Base-by-base conservation (phyloP, 2,113 vertebrate genomes). In the Podarcis muralis region DNA sequence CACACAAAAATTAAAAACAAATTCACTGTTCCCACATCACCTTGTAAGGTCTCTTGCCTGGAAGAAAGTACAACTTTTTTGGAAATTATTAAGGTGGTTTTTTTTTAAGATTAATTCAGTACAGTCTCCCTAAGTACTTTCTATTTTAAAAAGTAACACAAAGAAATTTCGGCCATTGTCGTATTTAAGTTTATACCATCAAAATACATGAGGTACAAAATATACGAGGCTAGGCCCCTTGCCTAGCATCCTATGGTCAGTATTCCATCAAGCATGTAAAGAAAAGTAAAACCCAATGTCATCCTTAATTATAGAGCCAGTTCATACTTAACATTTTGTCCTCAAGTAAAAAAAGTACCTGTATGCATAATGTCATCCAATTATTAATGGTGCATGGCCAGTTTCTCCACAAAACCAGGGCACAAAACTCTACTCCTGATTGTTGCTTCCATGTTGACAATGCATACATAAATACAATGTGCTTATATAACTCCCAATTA, bases 1-100 rank as follows among this genome's bases (percentile, higher is more conserved):
- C 84, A 95, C 77, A 81, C 4, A 87, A 88, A 93, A 90, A 95
- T 89, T 83, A 87, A 92, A 80, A 80, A 78, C 59, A 93, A 92
- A 96, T 72, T 87, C 53, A 5, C 87, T 86, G 88, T 92, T 90
- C 78, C 88, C 84, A 62, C 78, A 92, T 90, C 83, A 93, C 4
- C 92, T 91, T 92, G 88, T 91, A 90, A 53, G 48, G 11, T 86
- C 87, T 92, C 87, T 93, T 87, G 80, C 84, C 88, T 84, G 82
- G 4, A 93, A 88, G 57, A 89, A 76, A 92, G 68, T 6, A 2
- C 92, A 90, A 94, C 37, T 82, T 40, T 93, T 93, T 94, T 92
- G 89, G 85, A 72, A 91, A 94, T 89, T 90, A 87, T 53, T 53
- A 53, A 53, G 48, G 11, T 48, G 11, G n/a, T n/a, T n/a, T 9